Base-by-base conservation (phyloP, 1,140 invertebrate genomes). In the Drosophila saltans region DNA sequence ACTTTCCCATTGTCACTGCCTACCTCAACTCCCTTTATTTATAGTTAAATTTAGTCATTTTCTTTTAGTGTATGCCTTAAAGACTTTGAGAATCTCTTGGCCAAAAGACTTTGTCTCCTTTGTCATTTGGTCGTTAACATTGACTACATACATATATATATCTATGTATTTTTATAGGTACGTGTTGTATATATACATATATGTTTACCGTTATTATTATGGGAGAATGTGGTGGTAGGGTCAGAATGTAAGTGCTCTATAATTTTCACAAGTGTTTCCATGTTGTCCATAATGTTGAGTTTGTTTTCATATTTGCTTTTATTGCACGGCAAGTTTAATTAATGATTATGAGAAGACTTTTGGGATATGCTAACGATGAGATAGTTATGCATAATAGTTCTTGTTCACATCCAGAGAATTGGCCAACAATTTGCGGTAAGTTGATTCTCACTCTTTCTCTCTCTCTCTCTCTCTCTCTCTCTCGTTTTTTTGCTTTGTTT, bases 201-300 rank as follows among this genome's bases (percentile, higher is more conserved):
- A 73, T 77, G 69, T 66, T 76, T 77, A 77, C 69, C 66, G 68
- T 73, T 79, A 79, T 69, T 74, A 43, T 43, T 43, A 43, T 4
- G 28, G 4, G 28, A 30, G 28, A 4, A 4, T 2, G 28, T 30
- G 28, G 43, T 72, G 77, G 77, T 69, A 77, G 72, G 69, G 76
- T 79, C 33, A 36, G 33, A 36, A 65, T 43, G 41, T 76, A 76
- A 79, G 76, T 76, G 67, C 69, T 52, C 77, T 70, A 79, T 76
- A 79, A 79, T 76, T 77, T 79, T 60, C 52, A 77, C 77, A 79
- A 72, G 73, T 78, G 76, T 78, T 75, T 75, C 75, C 39, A 30
- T 24, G 6, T 16, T 76, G 72, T 79, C 68, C 69, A 73, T 66
- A 65, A 69, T 72, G 76, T 79, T 36, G 75, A 30, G 57, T 33